A percentile compares a stretch with the other conserved stretches of the same genome.
Evolutionary conservation across 2,113 vertebrate species (phyloP).

Genomic region (Melanotaenia duboulayi): DNA sequence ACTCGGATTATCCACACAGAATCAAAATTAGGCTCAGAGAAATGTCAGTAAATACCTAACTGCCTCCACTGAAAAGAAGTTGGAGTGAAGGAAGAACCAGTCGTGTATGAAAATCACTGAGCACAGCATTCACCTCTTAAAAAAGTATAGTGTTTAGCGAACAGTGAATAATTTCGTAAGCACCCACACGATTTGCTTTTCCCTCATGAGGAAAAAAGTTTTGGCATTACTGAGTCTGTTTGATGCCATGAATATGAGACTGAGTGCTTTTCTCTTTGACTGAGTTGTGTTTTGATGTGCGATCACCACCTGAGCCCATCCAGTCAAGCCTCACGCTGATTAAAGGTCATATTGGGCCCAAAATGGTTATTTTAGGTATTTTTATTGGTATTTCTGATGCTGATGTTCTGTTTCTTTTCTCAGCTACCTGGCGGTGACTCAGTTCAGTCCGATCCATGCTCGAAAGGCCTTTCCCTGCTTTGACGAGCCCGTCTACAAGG

Average conservation of each 20-base stretch:
- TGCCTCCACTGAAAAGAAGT: too few relatives aligned
- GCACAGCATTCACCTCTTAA: not conserved
- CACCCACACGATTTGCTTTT: not conserved
- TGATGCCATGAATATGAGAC: too few relatives aligned
- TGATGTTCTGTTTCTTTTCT: not conserved
- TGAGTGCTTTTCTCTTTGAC: too few relatives aligned
- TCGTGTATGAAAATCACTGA: not conserved
- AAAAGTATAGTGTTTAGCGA: not conserved
- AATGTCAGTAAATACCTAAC: not conserved
- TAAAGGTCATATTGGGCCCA: not conserved
- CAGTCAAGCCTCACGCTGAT: not conserved
- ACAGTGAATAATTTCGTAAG: not conserved
- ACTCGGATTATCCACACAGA: not conserved
- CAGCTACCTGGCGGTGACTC: constrained; percentile 94
- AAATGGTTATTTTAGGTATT: fast-evolving
- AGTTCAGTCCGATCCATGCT: constrained; percentile 97
- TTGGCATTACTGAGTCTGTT: not conserved
- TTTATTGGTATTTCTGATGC: not conserved
- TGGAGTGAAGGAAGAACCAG: not conserved
- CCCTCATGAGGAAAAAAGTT: not conserved
- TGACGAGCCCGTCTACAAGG: constrained; percentile 98
- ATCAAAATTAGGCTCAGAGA: not conserved
- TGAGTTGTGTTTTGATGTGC: too few relatives aligned
- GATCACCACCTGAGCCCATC: not conserved
- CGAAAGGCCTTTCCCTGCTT: constrained; percentile 99